Conservation (phyloP, 2,113 vertebrate genomes). For the Todiramphus chloris region DNA sequence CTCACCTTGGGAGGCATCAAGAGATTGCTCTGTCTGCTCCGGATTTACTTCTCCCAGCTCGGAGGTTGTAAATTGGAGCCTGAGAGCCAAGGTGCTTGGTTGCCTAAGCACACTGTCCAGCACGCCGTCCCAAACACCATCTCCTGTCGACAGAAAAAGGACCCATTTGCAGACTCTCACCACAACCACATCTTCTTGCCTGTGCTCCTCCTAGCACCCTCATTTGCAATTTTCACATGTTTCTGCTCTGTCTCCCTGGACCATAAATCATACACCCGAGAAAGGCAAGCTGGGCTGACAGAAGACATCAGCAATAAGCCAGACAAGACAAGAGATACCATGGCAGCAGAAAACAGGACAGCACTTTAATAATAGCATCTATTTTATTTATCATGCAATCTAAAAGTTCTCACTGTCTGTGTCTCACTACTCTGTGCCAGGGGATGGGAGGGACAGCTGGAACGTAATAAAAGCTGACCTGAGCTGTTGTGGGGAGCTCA, state of each 20-base stretch:
- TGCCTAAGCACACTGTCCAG: not conserved
- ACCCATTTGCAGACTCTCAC: not conserved
- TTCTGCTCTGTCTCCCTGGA: not conserved
- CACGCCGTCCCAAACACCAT: fast-evolving
- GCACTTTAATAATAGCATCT: conserved; percentile 35
- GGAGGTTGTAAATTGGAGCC: not conserved
- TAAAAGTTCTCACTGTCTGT: not conserved
- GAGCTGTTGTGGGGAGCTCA: not conserved
- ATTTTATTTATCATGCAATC: conserved; percentile 42
- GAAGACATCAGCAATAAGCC: conserved; percentile 56
- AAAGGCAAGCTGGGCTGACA: conserved; percentile 39
- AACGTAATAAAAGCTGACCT: conserved; percentile 31
- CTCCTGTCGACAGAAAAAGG: not conserved
- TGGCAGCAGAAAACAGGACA: conserved; percentile 38
- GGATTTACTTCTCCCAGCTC: not conserved
- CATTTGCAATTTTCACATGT: conserved; percentile 23
- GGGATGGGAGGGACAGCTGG: not conserved
- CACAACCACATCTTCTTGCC: not conserved
- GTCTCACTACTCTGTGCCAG: not conserved
- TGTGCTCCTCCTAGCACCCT: not conserved
- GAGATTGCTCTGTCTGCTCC: not conserved
- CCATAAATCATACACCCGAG: conserved; percentile 17
- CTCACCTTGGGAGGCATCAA: not conserved
- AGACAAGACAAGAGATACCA: not conserved
- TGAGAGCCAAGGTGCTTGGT: fast-evolving